A percentile compares a stretch with the other conserved stretches of the same genome.
phyloP scores from a whole-genome alignment of 2,113 vertebrate genomes.

The Colaptes auratus region DNA sequence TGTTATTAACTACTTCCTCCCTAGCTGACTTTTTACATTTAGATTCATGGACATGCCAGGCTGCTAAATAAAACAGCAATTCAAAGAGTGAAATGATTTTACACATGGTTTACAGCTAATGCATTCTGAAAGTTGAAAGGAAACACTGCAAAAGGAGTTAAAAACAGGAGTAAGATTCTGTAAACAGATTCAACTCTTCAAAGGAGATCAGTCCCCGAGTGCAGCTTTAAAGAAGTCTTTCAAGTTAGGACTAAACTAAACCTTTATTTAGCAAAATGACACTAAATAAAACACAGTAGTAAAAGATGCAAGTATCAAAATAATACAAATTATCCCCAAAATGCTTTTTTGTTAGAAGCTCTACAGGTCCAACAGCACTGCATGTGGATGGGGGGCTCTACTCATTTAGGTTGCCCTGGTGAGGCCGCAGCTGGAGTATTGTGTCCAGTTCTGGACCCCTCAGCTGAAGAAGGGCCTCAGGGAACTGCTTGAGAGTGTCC shows the following conservation, averaged over 20 bases:
- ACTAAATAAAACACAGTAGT: not conserved
- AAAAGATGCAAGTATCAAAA: not conserved
- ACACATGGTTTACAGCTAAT: conserved; percentile 33
- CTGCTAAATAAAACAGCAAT: conserved; percentile 17
- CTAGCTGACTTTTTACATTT: conserved; percentile 13
- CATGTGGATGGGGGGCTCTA: not conserved
- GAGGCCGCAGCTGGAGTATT: too few species aligned
- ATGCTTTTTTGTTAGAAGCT: not conserved
- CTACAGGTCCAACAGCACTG: not conserved
- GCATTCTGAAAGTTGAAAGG: conserved; percentile 25
- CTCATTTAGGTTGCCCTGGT: not conserved
- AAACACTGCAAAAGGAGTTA: conserved; percentile 19
- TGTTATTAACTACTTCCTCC: conserved; percentile 61
- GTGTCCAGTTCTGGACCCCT: too few species aligned
- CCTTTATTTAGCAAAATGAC: not conserved
- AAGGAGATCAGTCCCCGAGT: conserved; percentile 5
- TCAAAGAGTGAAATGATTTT: conserved; percentile 36
- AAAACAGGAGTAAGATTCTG: conserved; percentile 26
- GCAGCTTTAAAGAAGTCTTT: conserved; percentile 44
- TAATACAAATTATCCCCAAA: not conserved
- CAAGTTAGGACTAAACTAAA: not conserved
- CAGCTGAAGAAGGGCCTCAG: too few species aligned
- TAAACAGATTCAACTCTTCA: conserved; percentile 36
- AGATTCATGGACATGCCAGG: conserved; percentile 21
- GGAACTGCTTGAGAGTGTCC: too few species aligned